Evolutionary conservation across 64 coral and sea anemone genomes (phyloP).

Genomic region (Cladopsammia gracilis): DNA sequence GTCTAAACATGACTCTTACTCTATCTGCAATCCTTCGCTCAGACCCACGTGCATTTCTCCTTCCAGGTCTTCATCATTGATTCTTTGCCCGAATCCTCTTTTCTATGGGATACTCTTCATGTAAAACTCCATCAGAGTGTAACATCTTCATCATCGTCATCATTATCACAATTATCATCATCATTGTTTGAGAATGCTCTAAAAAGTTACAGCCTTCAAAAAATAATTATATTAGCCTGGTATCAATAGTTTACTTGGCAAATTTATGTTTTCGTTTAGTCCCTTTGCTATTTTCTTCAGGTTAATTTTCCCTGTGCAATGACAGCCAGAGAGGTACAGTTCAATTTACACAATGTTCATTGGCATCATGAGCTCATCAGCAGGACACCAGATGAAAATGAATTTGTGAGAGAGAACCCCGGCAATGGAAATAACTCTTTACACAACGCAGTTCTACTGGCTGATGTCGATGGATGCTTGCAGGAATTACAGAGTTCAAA

Average conservation of each 20-base stretch:
- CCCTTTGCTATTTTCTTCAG: neutral
- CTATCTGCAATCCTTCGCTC: too few species aligned
- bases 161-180: too few species aligned
- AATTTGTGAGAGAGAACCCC: neutral
- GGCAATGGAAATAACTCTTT: neutral
- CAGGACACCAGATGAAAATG: neutral
- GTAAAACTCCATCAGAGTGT: too few species aligned
- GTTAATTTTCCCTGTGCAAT: neutral
- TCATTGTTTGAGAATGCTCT: neutral
- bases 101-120: too few species aligned
- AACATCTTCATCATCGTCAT: too few species aligned
- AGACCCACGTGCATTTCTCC: too few species aligned
- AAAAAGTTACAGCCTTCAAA: neutral
- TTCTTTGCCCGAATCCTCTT: too few species aligned
- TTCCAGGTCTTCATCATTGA: too few species aligned
- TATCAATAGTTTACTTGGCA: neutral
- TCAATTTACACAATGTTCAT: neutral
- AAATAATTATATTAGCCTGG: neutral
- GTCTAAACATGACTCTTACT: too few species aligned
- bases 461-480: neutral
- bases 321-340: neutral
- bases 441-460: constrained; percentile 19
- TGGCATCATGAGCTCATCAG: constrained; percentile 1
- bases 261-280: neutral
- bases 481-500: neutral